A percentile compares a stretch with the other conserved stretches of the same genome.
phyloP scores from a whole-genome alignment of 2,113 vertebrate species.

The Gulo gulo region DNA sequence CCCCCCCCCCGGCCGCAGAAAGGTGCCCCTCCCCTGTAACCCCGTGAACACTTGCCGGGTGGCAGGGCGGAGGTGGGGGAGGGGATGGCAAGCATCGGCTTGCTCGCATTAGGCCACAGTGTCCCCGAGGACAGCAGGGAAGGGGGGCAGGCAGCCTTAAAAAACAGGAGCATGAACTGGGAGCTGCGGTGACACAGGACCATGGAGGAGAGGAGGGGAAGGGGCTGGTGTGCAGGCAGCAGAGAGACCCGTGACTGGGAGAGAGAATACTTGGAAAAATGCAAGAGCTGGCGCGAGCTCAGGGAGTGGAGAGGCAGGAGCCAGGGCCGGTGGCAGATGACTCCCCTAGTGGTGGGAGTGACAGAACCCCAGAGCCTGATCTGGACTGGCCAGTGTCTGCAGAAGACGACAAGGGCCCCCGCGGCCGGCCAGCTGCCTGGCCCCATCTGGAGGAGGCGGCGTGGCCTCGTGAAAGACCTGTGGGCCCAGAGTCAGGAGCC shows the following conservation, averaged over 20 bases:
- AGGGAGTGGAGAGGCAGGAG: not conserved
- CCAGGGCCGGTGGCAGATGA: too few relatives aligned
- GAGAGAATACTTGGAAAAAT: not conserved
- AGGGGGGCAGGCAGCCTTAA: not conserved
- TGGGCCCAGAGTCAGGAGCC: not conserved
- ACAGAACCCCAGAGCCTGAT: not conserved
- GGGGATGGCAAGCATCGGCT: too few relatives aligned
- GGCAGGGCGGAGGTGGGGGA: fast-evolving
- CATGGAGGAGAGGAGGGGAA: not conserved
- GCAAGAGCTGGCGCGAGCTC: not conserved
- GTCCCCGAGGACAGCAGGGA: not conserved
- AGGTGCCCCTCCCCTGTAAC: not conserved
- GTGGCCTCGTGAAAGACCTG: fast-evolving
- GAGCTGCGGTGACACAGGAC: not conserved
- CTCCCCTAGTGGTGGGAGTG: not conserved
- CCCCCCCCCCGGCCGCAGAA: not conserved
- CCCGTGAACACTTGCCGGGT: fast-evolving
- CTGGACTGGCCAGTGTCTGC: too few relatives aligned
- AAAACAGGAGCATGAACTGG: fast-evolving
- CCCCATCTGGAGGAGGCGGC: fast-evolving
- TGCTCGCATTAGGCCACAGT: fast-evolving
- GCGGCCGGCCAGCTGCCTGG: not conserved
- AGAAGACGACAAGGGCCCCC: not conserved
- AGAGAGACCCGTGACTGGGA: too few relatives aligned
- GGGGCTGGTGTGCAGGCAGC: not conserved